Percentiles rank a stretch among this genome's conserved stretches.
phyloP scores from a whole-genome alignment of 2,113 vertebrate genomes.

The Saguinus imperator region DNA sequence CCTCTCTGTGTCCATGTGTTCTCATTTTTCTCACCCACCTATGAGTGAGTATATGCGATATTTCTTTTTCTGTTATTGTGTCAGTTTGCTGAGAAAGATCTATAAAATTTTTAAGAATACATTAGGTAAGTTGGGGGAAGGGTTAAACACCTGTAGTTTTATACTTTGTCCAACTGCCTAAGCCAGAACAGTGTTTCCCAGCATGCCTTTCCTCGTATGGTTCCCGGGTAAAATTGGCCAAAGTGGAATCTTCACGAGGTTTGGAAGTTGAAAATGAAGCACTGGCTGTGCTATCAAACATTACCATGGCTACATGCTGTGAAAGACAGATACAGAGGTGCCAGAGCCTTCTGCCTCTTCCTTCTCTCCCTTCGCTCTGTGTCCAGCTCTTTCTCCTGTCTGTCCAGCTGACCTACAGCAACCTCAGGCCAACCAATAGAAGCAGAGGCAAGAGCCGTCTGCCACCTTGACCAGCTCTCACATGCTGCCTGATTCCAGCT shows the following conservation, averaged over 20 bases:
- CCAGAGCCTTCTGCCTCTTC: background rate
- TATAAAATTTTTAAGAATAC: background rate
- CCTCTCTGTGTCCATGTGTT: no score
- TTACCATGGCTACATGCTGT: rapidly evolving
- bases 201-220: background rate
- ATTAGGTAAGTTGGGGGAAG: background rate
- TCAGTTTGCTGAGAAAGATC: no score
- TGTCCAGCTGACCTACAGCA: background rate
- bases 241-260: background rate
- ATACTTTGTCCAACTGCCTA: background rate
- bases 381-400: background rate
- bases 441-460: background rate
- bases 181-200: background rate
- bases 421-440: background rate
- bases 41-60: no score
- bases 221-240: background rate
- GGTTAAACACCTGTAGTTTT: background rate
- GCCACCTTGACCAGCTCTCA: rapidly evolving
- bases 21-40: no score
- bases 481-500: rapidly evolving
- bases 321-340: background rate
- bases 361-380: background rate
- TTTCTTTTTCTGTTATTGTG: no score
- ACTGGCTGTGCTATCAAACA: rapidly evolving
- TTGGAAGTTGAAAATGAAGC: background rate